Evolutionary conservation across 2,888 invertebrate genomes (phyloP), one percentile per base, ranked within the genome.

Genomic region (Spilarctia lutea): DNA sequence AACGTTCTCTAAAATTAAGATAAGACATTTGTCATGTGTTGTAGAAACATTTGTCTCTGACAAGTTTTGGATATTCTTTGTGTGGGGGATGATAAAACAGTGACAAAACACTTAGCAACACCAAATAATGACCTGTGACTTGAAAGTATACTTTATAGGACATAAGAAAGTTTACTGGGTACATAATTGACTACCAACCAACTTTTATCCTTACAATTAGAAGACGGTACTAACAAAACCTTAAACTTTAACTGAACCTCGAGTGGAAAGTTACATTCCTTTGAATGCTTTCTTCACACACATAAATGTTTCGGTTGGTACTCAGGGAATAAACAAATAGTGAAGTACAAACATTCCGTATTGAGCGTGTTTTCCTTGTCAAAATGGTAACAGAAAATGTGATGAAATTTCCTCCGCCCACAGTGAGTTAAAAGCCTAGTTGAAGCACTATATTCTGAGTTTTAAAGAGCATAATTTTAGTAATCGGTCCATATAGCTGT

Each of bases 391-490:
- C 10, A 72, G 63, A 63, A 48, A 56, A 45, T n/a, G 16, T 66
- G 24, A 35, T 24, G 42, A 39, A 73, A 71, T 63, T 75, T 76
- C 76, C 72, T 73, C 42, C 4, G 35, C 35, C 45, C 33, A 68
- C 75, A 71, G 65, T 80, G 69, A 75, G 52, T 30, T 69, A 79
- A 76, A 77, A 74, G 66, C 70, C 71, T 65, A 66, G 71, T 74
- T 79, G 24, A 71, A 82, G 78, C 79, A 79, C 65, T 45, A 27
- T 20, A 16, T n/a, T 68, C 35, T 71, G 73, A 79, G 78, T 79
- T 82, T 81, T 79, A 76, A 80, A 83, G 74, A 80, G 86, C 84
- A 79, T 75, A 81, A 84, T 84, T 82, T 75, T 52, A 72, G 75
- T 35, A 63, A 68, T 78, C 77, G 71, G 78, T 56, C 75, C 78